Conservation (phyloP, 2,797 vertebrate genomes). For the Lepilemur septentrionalis region DNA sequence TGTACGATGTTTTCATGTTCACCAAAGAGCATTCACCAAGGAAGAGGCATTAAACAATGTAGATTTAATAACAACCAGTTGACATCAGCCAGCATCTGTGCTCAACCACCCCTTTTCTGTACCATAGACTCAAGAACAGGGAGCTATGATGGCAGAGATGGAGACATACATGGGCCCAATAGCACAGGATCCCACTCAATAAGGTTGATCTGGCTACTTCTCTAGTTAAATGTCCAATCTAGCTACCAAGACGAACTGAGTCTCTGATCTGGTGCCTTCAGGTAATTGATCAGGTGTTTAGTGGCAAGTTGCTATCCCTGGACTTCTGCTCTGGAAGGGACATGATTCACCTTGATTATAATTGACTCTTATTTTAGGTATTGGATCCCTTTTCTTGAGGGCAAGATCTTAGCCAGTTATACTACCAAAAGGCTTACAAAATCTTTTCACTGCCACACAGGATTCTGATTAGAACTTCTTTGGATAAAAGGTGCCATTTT, state of each 20-base stretch:
- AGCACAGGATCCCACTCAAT: neutral
- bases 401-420: neutral
- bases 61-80: neutral
- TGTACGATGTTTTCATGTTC: neutral
- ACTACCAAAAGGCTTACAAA: neutral
- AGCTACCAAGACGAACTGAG: neutral
- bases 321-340: neutral
- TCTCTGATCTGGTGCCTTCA: neutral
- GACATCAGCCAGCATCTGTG: neutral
- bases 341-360: neutral
- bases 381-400: neutral
- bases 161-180: neutral
- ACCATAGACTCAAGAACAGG: neutral
- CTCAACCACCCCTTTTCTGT: neutral
- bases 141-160: neutral
- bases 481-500: neutral
- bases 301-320: neutral
- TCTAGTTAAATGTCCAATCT: neutral
- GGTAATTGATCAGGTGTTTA: neutral
- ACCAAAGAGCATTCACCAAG: neutral
- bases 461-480: neutral
- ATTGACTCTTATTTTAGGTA: neutral
- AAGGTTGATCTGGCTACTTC: neutral
- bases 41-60: neutral
- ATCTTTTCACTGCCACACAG: neutral